Conservation (phyloP, 2,113 vertebrate species). For the Gymnarchus niloticus region DNA sequence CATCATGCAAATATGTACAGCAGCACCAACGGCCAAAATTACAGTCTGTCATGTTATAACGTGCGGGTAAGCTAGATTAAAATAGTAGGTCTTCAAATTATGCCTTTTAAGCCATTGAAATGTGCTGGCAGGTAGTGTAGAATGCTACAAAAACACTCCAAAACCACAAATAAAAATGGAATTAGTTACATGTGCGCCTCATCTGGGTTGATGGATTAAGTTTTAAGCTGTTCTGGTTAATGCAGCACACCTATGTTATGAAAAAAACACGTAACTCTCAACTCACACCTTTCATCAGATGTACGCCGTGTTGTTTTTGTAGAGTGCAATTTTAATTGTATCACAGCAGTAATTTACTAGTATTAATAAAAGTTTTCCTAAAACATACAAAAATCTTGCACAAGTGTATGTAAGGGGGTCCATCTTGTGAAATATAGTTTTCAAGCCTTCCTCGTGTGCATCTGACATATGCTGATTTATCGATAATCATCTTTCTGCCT, state of each 20-base stretch:
- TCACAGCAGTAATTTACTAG: background rate
- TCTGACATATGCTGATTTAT: constrained; percentile 47
- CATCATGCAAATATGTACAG: constrained; percentile 18
- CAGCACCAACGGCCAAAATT: no score
- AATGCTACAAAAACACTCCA: background rate
- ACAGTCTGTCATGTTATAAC: no score
- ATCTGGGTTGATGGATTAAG: background rate
- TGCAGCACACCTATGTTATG: background rate
- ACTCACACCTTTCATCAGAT: background rate
- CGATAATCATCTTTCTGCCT: constrained; percentile 39
- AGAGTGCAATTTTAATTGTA: background rate
- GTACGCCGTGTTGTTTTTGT: constrained; percentile 10
- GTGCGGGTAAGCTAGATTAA: no score
- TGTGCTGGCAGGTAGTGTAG: background rate
- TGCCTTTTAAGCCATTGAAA: background rate
- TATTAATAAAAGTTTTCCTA: background rate
- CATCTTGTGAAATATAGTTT: constrained; percentile 20
- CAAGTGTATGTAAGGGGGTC: background rate
- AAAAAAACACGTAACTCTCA: background rate
- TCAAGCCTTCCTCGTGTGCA: constrained; percentile 38
- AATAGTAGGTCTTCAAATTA: no score
- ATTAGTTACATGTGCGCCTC: background rate
- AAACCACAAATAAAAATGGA: background rate
- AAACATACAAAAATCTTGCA: background rate
- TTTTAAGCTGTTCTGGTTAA: background rate